Conservation (phyloP, 2,888 invertebrate species). For the Ormyrus pomaceus region DNA sequence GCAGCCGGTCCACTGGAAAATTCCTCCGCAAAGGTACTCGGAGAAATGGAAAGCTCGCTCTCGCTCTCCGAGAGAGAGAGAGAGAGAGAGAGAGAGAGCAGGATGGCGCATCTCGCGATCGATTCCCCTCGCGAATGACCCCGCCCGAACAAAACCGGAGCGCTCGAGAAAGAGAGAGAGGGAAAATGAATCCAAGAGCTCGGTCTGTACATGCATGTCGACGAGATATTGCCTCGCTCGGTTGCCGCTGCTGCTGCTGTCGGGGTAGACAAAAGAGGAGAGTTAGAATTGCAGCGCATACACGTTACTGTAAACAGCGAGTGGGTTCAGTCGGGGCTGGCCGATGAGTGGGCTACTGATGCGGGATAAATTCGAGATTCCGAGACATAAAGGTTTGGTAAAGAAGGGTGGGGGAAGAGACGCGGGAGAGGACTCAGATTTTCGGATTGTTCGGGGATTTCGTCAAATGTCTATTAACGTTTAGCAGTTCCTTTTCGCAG, state of each 20-base stretch:
- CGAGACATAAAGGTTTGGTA: neutral
- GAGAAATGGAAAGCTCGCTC: neutral
- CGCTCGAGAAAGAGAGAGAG: neutral
- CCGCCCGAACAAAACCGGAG: constrained; percentile 48
- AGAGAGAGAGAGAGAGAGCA: neutral
- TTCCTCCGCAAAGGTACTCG: neutral
- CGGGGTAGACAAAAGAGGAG: constrained; percentile 22
- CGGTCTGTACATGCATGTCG: constrained; percentile 3
- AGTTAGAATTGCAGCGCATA: neutral
- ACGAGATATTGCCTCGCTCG: constrained; percentile 18
- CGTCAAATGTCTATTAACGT: too few species aligned
- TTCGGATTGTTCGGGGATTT: too few species aligned
- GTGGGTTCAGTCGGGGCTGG: neutral
- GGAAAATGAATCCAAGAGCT: constrained; percentile 6
- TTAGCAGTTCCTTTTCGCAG: too few species aligned
- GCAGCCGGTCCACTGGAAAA: neutral
- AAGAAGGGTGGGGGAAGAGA: neutral
- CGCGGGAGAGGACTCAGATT: neutral
- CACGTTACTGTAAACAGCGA: constrained; percentile 17
- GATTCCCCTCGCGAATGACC: constrained; percentile 47
- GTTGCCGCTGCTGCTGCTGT: too few species aligned
- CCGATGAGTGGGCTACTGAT: neutral
- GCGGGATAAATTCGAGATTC: constrained; percentile 9
- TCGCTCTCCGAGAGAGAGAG: neutral
- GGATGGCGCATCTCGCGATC: constrained; percentile 28